phyloP scores from a whole-genome alignment of 92 coral and sea anemone genomes.

The Muricea muricata region DNA sequence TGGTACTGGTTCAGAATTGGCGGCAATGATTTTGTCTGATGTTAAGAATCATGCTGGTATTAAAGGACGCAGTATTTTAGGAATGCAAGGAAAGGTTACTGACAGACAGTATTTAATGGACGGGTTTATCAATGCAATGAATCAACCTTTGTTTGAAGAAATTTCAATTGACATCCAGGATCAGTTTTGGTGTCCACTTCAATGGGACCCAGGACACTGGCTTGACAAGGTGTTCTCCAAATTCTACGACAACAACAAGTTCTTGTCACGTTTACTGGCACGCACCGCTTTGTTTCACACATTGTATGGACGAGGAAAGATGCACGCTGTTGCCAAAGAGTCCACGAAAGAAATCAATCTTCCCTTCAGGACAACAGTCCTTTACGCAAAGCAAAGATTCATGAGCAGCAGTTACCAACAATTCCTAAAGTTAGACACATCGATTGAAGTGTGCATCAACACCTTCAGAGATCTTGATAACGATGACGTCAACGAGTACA shows the following conservation, averaged over 20 bases:
- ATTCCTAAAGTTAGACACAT: conserved; percentile 27
- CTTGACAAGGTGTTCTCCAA: conserved; percentile 34
- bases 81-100: conserved; percentile 33
- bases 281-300: conserved; percentile 11
- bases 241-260: neutral
- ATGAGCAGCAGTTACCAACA: conserved; percentile 40
- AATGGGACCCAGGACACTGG: conserved; percentile 39
- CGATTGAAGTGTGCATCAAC: conserved; percentile 31
- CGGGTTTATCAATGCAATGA: conserved; percentile 35
- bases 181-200: conserved; percentile 30
- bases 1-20: conserved; percentile 17
- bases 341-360: conserved; percentile 33
- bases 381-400: conserved; percentile 37
- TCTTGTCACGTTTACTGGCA: neutral
- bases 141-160: conserved; percentile 23
- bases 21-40: neutral
- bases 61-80: neutral
- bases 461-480: conserved; percentile 23
- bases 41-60: conserved; percentile 1
- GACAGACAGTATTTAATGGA: conserved; percentile 23
- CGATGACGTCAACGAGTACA: conserved; percentile 21
- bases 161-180: neutral
- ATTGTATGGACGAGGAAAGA: conserved; percentile 17
- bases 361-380: conserved; percentile 20
- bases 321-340: conserved; percentile 21